phyloP scores from a whole-genome alignment of 2,113 vertebrate genomes.

The Notarius lentiginosus region DNA sequence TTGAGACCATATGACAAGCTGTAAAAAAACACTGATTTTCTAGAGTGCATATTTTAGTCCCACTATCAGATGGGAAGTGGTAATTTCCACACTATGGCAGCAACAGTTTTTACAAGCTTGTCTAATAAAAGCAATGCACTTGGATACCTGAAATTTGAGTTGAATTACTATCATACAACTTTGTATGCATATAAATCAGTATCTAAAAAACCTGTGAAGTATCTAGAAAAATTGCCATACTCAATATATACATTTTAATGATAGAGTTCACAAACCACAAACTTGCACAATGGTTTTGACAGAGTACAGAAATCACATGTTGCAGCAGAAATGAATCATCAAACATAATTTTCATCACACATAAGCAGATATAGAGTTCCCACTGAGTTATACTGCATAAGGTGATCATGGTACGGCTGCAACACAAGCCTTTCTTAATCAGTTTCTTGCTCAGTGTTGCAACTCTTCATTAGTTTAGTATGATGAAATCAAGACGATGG shows the following conservation, averaged over 20 bases:
- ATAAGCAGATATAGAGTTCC: background rate
- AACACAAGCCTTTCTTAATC: constrained; percentile 15
- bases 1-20: constrained; percentile 8
- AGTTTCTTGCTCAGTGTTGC: background rate
- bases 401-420: background rate
- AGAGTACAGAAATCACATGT: background rate
- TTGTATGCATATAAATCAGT: background rate
- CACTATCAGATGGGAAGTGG: background rate
- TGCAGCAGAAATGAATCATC: background rate
- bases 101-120: background rate
- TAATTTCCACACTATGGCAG: background rate
- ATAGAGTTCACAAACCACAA: background rate
- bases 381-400: background rate
- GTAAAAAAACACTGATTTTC: constrained; percentile 27
- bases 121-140: background rate
- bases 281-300: background rate
- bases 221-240: background rate
- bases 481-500: background rate
- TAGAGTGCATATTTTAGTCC: background rate
- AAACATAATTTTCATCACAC: background rate
- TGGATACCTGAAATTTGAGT: background rate
- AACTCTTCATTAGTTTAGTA: background rate
- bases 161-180: background rate
- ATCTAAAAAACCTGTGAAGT: background rate
- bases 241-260: background rate